A percentile compares a stretch with the other conserved stretches of the same genome.
phyloP scores from a whole-genome alignment of 2,888 invertebrate species.

The Hoplodrina ambigua region DNA sequence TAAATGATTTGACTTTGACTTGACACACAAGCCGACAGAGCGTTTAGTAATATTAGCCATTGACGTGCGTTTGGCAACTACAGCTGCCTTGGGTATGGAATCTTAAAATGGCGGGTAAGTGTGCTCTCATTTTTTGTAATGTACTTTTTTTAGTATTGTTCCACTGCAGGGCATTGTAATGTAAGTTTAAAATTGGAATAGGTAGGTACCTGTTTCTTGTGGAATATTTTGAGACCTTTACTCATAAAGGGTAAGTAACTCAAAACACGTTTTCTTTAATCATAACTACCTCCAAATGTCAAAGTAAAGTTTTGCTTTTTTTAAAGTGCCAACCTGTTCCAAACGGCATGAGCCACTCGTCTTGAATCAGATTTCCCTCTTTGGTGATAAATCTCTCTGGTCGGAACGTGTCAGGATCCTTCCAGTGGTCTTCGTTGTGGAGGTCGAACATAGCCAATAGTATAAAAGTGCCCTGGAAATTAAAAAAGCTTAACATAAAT shows the following conservation, averaged over 20 bases:
- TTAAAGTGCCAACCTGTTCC: constrained; percentile 86
- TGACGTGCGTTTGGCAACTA: background rate
- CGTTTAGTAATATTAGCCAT: no score
- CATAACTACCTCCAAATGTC: background rate
- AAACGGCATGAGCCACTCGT: constrained; percentile 84
- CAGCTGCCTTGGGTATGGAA: background rate
- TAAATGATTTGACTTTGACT: no score
- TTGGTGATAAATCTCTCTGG: constrained; percentile 92
- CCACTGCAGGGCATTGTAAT: no score
- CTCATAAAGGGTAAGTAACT: background rate
- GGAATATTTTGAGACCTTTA: constrained; percentile 11
- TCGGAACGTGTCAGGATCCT: constrained; percentile 90
- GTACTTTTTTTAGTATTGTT: no score
- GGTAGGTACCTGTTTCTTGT: constrained; percentile 16
- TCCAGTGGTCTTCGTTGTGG: constrained; percentile 91
- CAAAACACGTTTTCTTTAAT: constrained; percentile 16
- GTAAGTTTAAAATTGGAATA: constrained; percentile 3
- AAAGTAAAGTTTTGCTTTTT: background rate
- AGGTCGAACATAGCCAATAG: constrained; percentile 91
- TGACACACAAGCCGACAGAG: no score
- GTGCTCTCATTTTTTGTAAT: background rate
- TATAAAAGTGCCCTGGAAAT: constrained; percentile 89
- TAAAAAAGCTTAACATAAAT: constrained; percentile 7
- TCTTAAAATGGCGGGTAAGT: no score
- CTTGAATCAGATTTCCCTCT: constrained; percentile 87